phyloP scores from a whole-genome alignment of 1,140 invertebrate species.

The Hycleus cichorii region DNA sequence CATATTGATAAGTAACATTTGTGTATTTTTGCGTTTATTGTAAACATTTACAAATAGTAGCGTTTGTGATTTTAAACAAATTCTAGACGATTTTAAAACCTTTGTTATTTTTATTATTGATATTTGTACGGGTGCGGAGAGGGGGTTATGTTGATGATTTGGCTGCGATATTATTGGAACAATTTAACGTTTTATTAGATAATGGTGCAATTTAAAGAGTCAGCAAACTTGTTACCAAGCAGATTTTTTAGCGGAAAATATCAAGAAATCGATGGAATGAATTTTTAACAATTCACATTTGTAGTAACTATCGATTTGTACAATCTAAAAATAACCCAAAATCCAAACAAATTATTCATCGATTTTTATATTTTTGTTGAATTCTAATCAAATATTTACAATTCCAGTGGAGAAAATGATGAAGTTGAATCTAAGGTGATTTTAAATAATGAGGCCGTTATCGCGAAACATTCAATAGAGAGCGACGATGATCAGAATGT shows the following conservation, averaged over 20 bases:
- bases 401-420: constrained; percentile 28
- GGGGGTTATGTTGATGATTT: too few relatives aligned
- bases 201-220: too few relatives aligned
- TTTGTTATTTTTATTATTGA: too few relatives aligned
- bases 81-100: too few relatives aligned
- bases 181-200: too few relatives aligned
- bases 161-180: too few relatives aligned
- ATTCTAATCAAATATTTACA: too few relatives aligned
- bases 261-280: background rate
- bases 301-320: background rate
- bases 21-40: background rate
- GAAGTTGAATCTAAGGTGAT: constrained; percentile 34
- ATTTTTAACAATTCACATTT: background rate
- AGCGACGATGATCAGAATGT: constrained; percentile 39
- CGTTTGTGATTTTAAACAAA: too few relatives aligned
- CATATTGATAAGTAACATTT: constrained; percentile 2
- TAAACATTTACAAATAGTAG: background rate
- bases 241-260: too few relatives aligned
- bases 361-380: background rate
- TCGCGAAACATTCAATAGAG: constrained; percentile 33
- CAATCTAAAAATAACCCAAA: background rate
- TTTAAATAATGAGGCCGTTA: constrained; percentile 24
- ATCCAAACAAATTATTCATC: background rate
- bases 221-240: too few relatives aligned
- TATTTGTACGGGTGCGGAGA: too few relatives aligned